Evolutionary conservation across 2,113 vertebrate species (phyloP), one percentile per base, ranked within the genome.

Genomic region (Datnioides undecimradiatus): DNA sequence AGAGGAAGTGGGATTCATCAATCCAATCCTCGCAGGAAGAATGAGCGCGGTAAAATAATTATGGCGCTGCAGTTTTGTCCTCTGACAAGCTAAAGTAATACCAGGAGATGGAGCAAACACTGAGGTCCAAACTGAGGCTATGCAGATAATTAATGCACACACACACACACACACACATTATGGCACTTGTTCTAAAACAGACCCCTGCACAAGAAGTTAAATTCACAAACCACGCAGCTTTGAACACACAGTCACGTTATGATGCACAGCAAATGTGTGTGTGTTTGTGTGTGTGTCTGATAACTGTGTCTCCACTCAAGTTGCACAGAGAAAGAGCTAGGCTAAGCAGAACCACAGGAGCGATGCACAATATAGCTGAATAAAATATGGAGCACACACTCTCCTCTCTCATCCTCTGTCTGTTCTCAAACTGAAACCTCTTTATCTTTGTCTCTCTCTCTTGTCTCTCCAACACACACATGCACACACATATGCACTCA

Each of bases 1-100:
- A 87, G 71, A 90, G 90, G 86, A 91, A 88, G 85, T 84, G 66
- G 73, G 72, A 91, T 87, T 84, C 86, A 89, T 92, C 91, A 85
- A 87, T 88, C 82, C 76, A 73, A 62, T 67, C 52, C 90, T 88
- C 55, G 9, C 85, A 88, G 89, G 90, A 86, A 87, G 85, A 86
- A 73, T 41, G 14, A 87, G 67, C 29, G 5, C 8, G 33, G 75
- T 75, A 43, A 89, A 91, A 89, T 85, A 86, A 91, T 88, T 83
- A 81, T 34, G 23, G 48, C 12, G n/a, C 68, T 66, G 80, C 76
- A 73, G 71, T 76, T 81, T 9, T 58, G 68, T 76, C 79, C 76
- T 81, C 48, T 29, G 23, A 63, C 64, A 51, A 75, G 8, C 8
- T 36, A 45, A 79, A 87, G 64, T 62, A 79, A 43, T 70, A 64